Evolutionary conservation across 2,113 vertebrate species (phyloP).

Genomic region (Lates calcarifer): DNA sequence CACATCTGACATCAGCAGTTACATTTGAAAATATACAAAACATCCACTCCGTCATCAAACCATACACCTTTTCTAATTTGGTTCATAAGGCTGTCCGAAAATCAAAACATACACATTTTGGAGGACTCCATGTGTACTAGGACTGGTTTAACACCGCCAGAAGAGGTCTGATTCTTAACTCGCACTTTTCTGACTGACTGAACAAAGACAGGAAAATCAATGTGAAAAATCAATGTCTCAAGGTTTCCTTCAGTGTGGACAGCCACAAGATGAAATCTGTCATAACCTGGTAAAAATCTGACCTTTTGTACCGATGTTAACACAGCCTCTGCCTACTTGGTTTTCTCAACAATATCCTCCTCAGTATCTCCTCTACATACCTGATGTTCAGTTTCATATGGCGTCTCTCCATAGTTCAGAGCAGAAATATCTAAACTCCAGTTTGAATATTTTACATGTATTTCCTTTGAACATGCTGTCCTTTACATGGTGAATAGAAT

Average conservation of each 20-base stretch:
- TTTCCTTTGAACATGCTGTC: constrained; percentile 37
- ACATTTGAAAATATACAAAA: constrained; percentile 54
- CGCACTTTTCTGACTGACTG: constrained; percentile 1
- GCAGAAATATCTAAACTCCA: constrained; percentile 37
- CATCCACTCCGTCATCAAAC: constrained; percentile 47
- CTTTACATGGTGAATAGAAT: constrained; percentile 13
- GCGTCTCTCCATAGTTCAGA: constrained; percentile 62
- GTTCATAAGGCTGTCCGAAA: constrained; percentile 39
- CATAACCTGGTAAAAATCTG: constrained; percentile 29
- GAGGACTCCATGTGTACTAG: neutral
- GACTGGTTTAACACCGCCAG: constrained; percentile 9
- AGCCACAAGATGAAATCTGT: constrained; percentile 41
- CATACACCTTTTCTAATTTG: constrained; percentile 11
- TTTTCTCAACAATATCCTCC: constrained; percentile 37
- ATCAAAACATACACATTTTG: neutral
- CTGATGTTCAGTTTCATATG: constrained; percentile 69
- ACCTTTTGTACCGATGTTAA: constrained; percentile 57
- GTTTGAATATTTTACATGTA: constrained; percentile 38
- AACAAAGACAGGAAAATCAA: constrained; percentile 47
- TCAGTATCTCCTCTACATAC: constrained; percentile 53
- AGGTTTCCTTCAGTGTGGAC: constrained; percentile 35
- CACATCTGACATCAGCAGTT: constrained; percentile 53
- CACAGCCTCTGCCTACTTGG: constrained; percentile 9
- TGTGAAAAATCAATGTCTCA: constrained; percentile 50
- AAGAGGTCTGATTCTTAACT: constrained; percentile 38